phyloP scores from a whole-genome alignment of 1,140 invertebrate genomes.

The Telenomus remus region DNA sequence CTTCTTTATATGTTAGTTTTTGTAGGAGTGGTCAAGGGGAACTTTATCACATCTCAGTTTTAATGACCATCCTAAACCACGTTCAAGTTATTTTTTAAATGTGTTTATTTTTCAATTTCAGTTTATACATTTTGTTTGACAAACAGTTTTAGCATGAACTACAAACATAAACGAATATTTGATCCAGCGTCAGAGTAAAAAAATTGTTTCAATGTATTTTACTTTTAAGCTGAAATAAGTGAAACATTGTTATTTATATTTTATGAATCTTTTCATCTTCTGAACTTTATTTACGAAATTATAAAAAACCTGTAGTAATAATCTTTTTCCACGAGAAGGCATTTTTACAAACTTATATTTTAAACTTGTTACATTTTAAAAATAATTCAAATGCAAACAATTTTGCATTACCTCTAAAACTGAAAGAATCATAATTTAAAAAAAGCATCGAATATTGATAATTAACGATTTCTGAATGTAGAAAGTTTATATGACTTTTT shows the following conservation, averaged over 20 bases:
- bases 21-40: slow-evolving; percentile 14
- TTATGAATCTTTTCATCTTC: too few species aligned
- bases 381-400: too few species aligned
- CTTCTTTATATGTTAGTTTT: slow-evolving; percentile 1
- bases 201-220: background rate
- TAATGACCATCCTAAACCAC: slow-evolving; percentile 12
- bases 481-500: slow-evolving; percentile 18
- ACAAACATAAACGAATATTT: slow-evolving; percentile 6
- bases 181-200: background rate
- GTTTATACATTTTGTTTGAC: slow-evolving; percentile 10
- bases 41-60: slow-evolving; percentile 21
- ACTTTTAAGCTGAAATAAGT: too few species aligned
- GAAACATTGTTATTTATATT: too few species aligned
- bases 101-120: slow-evolving; percentile 11
- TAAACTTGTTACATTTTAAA: too few species aligned
- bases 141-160: slow-evolving; percentile 13
- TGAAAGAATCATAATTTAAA: too few species aligned
- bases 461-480: background rate
- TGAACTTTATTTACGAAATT: too few species aligned
- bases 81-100: slow-evolving; percentile 18
- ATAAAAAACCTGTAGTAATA: too few species aligned
- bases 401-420: too few species aligned
- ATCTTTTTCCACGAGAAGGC: too few species aligned
- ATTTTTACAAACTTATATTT: too few species aligned
- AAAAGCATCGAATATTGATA: background rate